phyloP scores from a whole-genome alignment of 2,888 invertebrate genomes.

The Halictus ligatus region DNA sequence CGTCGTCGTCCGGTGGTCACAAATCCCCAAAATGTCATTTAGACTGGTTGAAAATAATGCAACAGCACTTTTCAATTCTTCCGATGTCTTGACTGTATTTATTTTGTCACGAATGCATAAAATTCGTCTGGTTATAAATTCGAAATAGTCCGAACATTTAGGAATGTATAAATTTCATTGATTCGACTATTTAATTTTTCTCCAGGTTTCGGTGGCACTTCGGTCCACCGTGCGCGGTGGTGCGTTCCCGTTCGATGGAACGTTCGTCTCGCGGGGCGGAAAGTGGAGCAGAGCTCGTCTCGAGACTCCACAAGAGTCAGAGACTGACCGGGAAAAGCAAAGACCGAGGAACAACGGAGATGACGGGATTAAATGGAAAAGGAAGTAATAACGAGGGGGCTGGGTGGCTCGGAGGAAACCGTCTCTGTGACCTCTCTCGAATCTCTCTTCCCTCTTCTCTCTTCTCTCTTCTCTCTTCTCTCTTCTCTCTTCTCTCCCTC shows the following conservation, averaged over 20 bases:
- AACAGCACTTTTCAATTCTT: no score
- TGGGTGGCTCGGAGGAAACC: constrained; percentile 4
- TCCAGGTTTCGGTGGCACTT: background rate
- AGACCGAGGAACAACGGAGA: constrained; percentile 24
- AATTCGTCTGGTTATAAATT: no score
- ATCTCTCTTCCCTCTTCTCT: background rate
- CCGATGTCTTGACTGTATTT: no score
- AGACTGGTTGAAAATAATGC: background rate
- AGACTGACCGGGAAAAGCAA: constrained; percentile 9
- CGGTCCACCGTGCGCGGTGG: background rate
- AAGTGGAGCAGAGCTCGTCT: constrained; percentile 60
- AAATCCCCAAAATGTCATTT: background rate
- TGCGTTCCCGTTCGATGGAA: constrained; percentile 34
- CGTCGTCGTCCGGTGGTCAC: background rate
- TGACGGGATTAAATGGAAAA: constrained; percentile 33
- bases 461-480: background rate
- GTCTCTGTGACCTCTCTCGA: background rate
- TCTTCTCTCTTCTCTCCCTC: background rate
- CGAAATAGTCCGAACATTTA: background rate
- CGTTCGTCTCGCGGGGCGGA: constrained; percentile 56
- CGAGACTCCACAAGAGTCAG: constrained; percentile 4
- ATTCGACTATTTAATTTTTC: background rate
- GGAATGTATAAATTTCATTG: background rate
- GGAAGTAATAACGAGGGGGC: constrained; percentile 39
- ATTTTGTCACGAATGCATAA: no score